phyloP scores from a whole-genome alignment of 1,140 invertebrate species.

The Cydia amplana region DNA sequence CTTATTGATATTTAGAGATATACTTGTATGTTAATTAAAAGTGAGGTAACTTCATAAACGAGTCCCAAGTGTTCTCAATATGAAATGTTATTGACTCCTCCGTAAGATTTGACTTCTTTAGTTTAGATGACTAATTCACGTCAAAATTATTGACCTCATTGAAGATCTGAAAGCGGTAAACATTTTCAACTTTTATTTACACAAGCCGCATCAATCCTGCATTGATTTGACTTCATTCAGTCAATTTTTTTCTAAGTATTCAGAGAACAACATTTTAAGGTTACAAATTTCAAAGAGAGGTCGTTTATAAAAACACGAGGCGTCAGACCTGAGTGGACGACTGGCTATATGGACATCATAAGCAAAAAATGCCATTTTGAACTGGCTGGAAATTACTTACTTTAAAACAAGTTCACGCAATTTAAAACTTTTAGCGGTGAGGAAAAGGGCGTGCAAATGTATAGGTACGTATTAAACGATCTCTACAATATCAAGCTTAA shows the following conservation, averaged over 20 bases:
- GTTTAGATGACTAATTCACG: neutral
- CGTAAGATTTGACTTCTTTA: neutral
- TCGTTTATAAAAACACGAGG: neutral
- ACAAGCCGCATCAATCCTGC: too few relatives aligned
- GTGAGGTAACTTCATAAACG: neutral
- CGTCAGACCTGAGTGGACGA: neutral
- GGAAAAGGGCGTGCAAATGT: too few relatives aligned
- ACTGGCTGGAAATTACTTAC: neutral
- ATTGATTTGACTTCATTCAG: too few relatives aligned
- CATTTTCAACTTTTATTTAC: neutral
- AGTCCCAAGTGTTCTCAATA: neutral
- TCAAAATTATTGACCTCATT: neutral
- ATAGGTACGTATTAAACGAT: too few relatives aligned
- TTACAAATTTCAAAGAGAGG: neutral
- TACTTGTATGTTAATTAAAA: neutral
- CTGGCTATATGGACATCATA: neutral
- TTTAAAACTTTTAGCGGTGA: too few relatives aligned
- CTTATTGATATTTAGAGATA: slow-evolving; percentile 12
- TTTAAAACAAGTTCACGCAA: too few relatives aligned
- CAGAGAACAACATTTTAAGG: neutral
- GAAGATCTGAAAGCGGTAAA: too few relatives aligned
- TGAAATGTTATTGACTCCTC: neutral
- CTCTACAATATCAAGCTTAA: too few relatives aligned
- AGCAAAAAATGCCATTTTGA: neutral
- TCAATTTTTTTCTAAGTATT: too few relatives aligned